Base-by-base conservation (phyloP, 2,113 vertebrate genomes). In the Stictonetta naevosa region DNA sequence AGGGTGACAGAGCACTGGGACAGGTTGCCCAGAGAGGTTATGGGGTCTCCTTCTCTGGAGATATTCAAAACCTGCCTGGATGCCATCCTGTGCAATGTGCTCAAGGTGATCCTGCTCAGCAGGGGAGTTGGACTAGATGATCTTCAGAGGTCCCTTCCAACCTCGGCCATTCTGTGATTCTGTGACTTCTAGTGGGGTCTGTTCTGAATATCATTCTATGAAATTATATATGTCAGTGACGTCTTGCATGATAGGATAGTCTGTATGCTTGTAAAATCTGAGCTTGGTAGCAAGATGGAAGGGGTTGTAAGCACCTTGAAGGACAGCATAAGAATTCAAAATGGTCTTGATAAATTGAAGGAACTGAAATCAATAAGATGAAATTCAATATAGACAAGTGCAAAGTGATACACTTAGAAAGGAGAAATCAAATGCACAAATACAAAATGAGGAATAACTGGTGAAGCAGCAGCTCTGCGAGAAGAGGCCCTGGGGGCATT, bases 331-430 rank as follows among this genome's bases (percentile, higher is more conserved):
- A 91, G 91, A 91, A 96, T 93, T 91, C 71, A 77, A 90, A 96
- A 94, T 33, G 11, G 73, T 95, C 90, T 85, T 87, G 82, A 88
- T 91, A 94, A 95, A 94, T 88, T 90, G 90, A 91, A 96, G 56
- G 59, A 83, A 48, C 67, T 67, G 36, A 93, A 96, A 96, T 97
- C 93, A 90, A 96, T 96, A 95, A 80, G 78, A 93, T 69, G 75
- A 91, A 94, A 96, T 96, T 93, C 93, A 94, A 94, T 90, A 95
- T 90, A 67, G 90, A 88, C 94, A 88, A 91, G 78, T 90, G 94
- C 71, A 96, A 96, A 94, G 87, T 86, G 87, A 91, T 96, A 83
- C 87, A 83, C 75, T 96, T 93, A 96, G 78, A 84, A 93, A 92
- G 50, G 71, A 96, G 90, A 94, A 96, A 94, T 96, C 94, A 95